Evolutionary conservation across 2,797 vertebrate species (phyloP), one percentile per base, ranked within the genome.

Genomic region (Xiphophorus birchmanni): DNA sequence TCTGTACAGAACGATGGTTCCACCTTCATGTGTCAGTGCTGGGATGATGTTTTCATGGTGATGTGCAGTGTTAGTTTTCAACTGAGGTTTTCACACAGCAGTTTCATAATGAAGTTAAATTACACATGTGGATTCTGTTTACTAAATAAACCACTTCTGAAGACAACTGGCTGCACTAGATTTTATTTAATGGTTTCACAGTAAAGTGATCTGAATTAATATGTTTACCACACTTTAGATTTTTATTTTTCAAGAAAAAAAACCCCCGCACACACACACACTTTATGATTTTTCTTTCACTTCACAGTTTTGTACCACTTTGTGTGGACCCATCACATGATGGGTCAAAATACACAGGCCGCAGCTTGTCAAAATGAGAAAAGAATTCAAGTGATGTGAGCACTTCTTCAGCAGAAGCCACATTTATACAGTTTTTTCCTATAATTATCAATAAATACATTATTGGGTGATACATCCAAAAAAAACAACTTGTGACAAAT

Each of bases 161-260:
- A 71, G 11, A 44, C 67, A 44, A 71, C 26, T 44, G 67, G 21
- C 12, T 13, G 21, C 37, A 42, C 40, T 71, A 37, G 23, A 71
- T 71, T 71, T 71, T 71, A 71, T 71, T 71, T 13, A n/a, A n/a
- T 11, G 67, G 40, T 71, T 45, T n/a, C 42, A 72, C 42, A 47
- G 42, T n/a, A n/a, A 72, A 72, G 0, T 1, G 15, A 15, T 72
- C 13, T 72, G 23, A 71, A 29, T 71, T 44, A 45, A 44, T n/a
- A 44, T n/a, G 26, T 37, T 71, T 8, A n/a, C 40, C 42, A 71
- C 21, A 45, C 11, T 8, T 44, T 26, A n/a, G 26, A n/a, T 45
- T n/a, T 13, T 44, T 26, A n/a, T 44, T 42, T 71, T 26, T 26
- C 21, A 26, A 32, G 26, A 12, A 23, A 52, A 52, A 52, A 0